A percentile compares a stretch with the other conserved stretches of the same genome.
phyloP scores from a whole-genome alignment of 1,140 invertebrate genomes.

The Brachionus plicatilis region DNA sequence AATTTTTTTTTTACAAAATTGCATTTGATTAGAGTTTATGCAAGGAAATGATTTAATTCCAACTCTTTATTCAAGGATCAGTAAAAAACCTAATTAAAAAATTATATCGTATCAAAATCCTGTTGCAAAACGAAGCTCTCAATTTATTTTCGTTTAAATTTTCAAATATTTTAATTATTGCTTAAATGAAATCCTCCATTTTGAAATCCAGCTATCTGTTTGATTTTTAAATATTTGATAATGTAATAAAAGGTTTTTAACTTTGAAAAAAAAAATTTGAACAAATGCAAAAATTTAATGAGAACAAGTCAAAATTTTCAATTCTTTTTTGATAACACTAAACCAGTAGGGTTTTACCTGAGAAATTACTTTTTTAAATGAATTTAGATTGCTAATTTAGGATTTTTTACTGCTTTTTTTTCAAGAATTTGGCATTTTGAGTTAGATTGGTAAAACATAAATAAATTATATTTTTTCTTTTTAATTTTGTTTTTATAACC shows the following conservation, averaged over 20 bases:
- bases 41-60: background rate
- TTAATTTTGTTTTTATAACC: background rate
- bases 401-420: background rate
- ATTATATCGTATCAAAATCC: background rate
- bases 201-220: background rate
- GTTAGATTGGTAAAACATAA: background rate
- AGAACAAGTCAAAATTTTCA: background rate
- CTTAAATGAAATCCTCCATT: background rate
- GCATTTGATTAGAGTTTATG: background rate
- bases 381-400: background rate
- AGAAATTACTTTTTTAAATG: background rate
- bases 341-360: background rate
- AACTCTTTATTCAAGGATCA: background rate
- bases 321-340: background rate
- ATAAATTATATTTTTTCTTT: background rate
- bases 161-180: background rate
- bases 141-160: background rate
- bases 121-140: background rate
- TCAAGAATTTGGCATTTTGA: background rate
- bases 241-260: background rate
- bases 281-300: background rate
- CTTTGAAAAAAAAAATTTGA: background rate
- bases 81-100: background rate
- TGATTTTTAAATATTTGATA: background rate
- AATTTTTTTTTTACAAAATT: background rate